Conservation (phyloP, 1,140 invertebrate genomes). For the Trachymyrmex septentrionalis region DNA sequence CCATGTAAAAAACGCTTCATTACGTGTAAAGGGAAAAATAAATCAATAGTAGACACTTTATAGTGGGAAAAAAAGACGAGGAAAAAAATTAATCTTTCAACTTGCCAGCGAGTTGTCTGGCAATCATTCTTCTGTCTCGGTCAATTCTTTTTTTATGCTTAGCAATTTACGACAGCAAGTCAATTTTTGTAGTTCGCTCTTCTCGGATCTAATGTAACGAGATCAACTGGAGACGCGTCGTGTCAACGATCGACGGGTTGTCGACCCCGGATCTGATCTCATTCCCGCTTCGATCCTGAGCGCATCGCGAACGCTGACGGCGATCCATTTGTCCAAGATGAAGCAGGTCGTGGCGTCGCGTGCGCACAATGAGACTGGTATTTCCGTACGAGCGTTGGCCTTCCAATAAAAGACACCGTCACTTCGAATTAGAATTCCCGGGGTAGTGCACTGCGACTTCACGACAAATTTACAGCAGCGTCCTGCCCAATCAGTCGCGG, state of each 20-base stretch:
- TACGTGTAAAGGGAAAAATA: background rate
- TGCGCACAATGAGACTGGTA: slow-evolving; percentile 59
- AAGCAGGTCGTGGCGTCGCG: slow-evolving; percentile 35
- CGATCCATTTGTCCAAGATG: slow-evolving; percentile 47
- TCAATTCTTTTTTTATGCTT: background rate
- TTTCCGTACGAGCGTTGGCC: slow-evolving; percentile 54
- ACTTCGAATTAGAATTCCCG: slow-evolving; percentile 68
- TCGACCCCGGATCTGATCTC: slow-evolving; percentile 43
- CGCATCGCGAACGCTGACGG: slow-evolving; percentile 33
- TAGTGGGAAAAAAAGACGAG: background rate
- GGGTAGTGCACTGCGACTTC: background rate
- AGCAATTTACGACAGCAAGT: background rate
- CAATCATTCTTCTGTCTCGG: background rate
- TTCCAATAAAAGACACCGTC: slow-evolving; percentile 47
- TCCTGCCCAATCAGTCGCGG: background rate
- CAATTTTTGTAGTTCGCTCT: background rate
- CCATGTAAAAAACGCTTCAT: background rate
- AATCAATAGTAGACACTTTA: background rate
- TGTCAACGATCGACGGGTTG: slow-evolving; percentile 28
- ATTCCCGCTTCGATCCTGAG: slow-evolving; percentile 27
- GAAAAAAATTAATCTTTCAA: background rate
- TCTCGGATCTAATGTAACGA: background rate
- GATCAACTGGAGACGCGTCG: background rate
- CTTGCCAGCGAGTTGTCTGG: background rate
- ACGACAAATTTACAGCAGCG: slow-evolving; percentile 51